Base-by-base conservation (phyloP, 2,888 invertebrate genomes). In the Aspidiotus destructor region DNA sequence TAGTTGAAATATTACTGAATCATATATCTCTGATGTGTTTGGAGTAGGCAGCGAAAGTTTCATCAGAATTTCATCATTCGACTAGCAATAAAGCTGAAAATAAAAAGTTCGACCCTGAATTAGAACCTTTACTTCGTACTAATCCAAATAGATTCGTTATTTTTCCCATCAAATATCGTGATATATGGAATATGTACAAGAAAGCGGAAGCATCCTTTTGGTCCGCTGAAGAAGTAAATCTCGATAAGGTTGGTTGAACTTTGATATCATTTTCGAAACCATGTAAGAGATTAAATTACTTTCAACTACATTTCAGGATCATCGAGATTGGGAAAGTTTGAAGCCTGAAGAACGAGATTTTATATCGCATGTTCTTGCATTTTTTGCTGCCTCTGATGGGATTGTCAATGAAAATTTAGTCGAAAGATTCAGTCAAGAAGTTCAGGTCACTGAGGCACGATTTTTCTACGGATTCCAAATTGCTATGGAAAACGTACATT, bases 391-490 rank as follows among this genome's bases (percentile, higher is more conserved):
- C 2, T 98, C 98, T 16, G 99, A 99, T 81, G 99, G 99, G 40
- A 99, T 99, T 76, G 99, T 99, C 0, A 99, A 99, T 78, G 99
- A 99, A 78, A 99, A 99, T 80, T 81, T 99, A 57, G 96, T 98
- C 1, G 98, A 99, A 77, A 83, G 97, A 60, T 99, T 99, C 78
- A 92, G 92, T 61, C 93, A 97, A 75, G 98, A 98, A 79, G 97
- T 99, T 3, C 94, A 97, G 78, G 79, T 94, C 8, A 90, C 98
- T 0, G 99, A 99, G 78, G 99, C 99, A 0, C 84, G 98, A 58
- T 99, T 89, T 78, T 99, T 99, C 79, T 99, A 99, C 78, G 98
- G 98, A 8, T 99, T 98, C 78, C 99, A 99, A 80, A 92, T 98
- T 70, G 96, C 98, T 8, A 99, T 99, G 83, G 99, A 99, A 79